Evolutionary conservation across 2,797 vertebrate genomes (phyloP).

Genomic region (Atherinosoma microstoma): DNA sequence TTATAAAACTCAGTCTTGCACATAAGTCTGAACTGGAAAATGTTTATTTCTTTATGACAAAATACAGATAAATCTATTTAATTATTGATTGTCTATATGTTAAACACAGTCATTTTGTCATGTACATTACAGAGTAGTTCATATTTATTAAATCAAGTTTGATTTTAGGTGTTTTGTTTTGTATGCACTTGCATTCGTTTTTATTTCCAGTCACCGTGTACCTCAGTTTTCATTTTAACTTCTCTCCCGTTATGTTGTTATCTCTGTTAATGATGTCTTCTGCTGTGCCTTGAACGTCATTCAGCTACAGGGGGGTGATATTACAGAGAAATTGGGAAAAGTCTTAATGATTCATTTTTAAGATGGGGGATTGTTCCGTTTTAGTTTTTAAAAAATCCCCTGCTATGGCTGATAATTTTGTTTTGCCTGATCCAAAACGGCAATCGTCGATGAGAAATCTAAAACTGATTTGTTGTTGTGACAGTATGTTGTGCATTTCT

Average conservation of each 20-base stretch:
- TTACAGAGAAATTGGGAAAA: conserved; percentile 11
- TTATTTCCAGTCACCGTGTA: conserved; percentile 17
- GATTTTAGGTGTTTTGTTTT: conserved; percentile 1
- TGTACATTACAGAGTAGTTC: conserved; percentile 35
- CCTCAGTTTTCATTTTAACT: conserved; percentile 26
- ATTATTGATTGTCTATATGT: conserved; percentile 3
- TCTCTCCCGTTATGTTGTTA: conserved; percentile 8
- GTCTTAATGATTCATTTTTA: conserved; percentile 17
- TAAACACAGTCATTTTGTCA: conserved; percentile 30
- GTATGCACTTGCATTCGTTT: conserved; percentile 10
- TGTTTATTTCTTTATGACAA: conserved; percentile 17
- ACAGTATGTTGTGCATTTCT: not conserved
- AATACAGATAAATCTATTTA: not conserved
- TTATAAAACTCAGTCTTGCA: conserved; percentile 35
- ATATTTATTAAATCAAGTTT: conserved; percentile 62
- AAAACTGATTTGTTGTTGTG: not conserved
- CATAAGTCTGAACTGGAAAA: conserved; percentile 39
- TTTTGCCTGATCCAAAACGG: not conserved
- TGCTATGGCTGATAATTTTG: not conserved
- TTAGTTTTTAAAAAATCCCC: not conserved
- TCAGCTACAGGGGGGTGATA: conserved; percentile 24
- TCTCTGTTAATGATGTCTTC: conserved; percentile 29
- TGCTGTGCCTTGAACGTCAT: conserved; percentile 31
- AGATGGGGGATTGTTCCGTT: not conserved
- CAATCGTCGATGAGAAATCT: not conserved